These are phyloP conservation scores for Chiridota heheva DNA, from an alignment of 35 echinoderm and acorn worm genomes.

Conservation along the genomic window DNA sequence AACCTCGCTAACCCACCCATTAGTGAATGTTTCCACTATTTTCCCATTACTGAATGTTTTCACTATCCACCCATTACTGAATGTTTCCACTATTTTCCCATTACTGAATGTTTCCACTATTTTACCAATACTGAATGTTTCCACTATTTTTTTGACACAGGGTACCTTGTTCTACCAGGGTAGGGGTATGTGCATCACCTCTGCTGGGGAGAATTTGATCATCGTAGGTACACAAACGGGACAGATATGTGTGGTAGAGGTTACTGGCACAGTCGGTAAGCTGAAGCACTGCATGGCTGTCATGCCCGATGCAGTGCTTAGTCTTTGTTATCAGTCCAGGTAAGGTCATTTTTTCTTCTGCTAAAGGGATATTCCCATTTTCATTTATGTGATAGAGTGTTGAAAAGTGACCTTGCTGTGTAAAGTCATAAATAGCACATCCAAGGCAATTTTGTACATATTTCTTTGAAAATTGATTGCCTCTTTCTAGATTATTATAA, in stretches of 20 bases:
- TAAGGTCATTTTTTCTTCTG: conserved; percentile 1
- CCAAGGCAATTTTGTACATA: too few relatives aligned
- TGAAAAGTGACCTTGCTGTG: too few relatives aligned
- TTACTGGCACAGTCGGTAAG: conserved; percentile 35
- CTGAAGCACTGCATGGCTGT: conserved; percentile 53
- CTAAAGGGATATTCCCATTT: too few relatives aligned
- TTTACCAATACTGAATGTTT: not conserved
- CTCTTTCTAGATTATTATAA: too few relatives aligned
- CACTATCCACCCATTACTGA: too few relatives aligned
- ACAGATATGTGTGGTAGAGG: conserved; percentile 64
- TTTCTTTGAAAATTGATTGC: too few relatives aligned
- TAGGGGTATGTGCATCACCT: conserved; percentile 67
- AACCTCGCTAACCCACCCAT: too few relatives aligned
- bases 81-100: not conserved
- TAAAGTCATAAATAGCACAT: too few relatives aligned
- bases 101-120: too few relatives aligned
- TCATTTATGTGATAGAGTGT: too few relatives aligned
- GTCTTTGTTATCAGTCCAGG: conserved; percentile 60
- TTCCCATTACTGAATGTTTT: too few relatives aligned
- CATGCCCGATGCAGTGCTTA: conserved; percentile 63
- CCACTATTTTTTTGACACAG: conserved; percentile 23
- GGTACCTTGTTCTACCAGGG: conserved; percentile 77
- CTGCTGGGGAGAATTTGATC: conserved; percentile 57
- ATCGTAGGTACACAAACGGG: conserved; percentile 73
- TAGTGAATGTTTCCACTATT: too few relatives aligned